phyloP scores from a whole-genome alignment of 2,797 vertebrate species.

The Sebastes nivosus region DNA sequence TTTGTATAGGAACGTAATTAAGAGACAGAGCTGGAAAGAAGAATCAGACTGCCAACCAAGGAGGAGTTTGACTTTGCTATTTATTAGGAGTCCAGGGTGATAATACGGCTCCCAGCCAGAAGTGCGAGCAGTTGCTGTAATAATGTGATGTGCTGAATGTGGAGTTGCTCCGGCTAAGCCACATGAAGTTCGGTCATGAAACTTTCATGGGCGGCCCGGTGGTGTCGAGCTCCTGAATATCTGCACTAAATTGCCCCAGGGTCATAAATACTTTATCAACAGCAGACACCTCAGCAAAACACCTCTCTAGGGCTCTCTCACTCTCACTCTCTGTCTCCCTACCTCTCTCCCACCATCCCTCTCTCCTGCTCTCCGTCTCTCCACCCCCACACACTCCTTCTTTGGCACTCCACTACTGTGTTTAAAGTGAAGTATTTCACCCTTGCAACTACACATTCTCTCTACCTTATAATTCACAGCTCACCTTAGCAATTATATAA shows the following conservation, averaged over 20 bases:
- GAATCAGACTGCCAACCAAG: not conserved
- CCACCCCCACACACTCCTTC: not conserved
- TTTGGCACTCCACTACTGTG: not conserved
- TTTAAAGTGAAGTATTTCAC: conserved; percentile 21
- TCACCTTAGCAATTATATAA: not conserved
- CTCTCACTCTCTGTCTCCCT: conserved; percentile 7
- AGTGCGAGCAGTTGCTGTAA: not conserved
- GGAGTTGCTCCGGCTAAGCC: conserved; percentile 17
- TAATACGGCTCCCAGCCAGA: not conserved
- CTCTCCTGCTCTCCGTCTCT: not conserved
- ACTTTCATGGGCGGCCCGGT: conserved; percentile 61
- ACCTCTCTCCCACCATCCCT: not conserved
- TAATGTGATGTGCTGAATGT: conserved; percentile 30
- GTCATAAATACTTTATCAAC: conserved; percentile 78
- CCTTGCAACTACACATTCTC: not conserved
- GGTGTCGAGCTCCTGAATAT: conserved; percentile 58
- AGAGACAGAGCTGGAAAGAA: not conserved
- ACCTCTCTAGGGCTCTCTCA: conserved; percentile 41
- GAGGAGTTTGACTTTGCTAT: not conserved
- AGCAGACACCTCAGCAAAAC: conserved; percentile 71
- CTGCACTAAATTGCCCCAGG: conserved; percentile 64
- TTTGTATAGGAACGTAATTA: not conserved
- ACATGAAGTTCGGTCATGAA: conserved; percentile 61
- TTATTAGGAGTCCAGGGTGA: not conserved
- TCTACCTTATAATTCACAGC: not conserved